phyloP scores from a whole-genome alignment of 1,140 invertebrate genomes.

The Eurosta solidaginis region DNA sequence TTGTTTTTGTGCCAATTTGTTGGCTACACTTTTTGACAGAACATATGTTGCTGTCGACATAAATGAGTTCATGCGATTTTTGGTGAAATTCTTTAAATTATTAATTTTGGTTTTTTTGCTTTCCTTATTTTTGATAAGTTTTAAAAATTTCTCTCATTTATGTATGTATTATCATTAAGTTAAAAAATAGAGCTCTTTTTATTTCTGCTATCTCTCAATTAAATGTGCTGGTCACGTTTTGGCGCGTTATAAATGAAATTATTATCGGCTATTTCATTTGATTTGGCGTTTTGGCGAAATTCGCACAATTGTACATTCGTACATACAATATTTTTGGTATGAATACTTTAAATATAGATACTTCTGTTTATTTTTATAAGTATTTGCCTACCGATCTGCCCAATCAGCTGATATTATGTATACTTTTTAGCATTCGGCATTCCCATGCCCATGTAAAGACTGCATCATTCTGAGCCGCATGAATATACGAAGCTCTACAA shows the following conservation, averaged over 20 bases:
- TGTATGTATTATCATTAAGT: neutral
- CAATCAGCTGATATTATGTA: too few relatives aligned
- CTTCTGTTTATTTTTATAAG: too few relatives aligned
- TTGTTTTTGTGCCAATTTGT: neutral
- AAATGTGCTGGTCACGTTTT: neutral
- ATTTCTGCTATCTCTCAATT: neutral
- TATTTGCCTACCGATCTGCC: too few relatives aligned
- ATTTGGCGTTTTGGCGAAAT: constrained; percentile 16
- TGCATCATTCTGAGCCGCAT: too few relatives aligned
- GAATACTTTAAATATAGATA: too few relatives aligned
- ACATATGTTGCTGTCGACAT: constrained; percentile 7
- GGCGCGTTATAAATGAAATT: constrained; percentile 23
- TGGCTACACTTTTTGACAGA: constrained; percentile 21
- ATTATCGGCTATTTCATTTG: constrained; percentile 13
- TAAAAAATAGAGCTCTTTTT: neutral
- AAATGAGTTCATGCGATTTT: neutral
- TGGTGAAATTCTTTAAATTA: neutral
- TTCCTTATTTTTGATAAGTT: neutral
- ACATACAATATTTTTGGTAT: neutral
- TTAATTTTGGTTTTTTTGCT: neutral
- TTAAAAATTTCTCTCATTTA: constrained; percentile 19
- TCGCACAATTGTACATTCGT: neutral
- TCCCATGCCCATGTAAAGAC: too few relatives aligned
- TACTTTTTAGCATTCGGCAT: too few relatives aligned
- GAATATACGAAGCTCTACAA: too few relatives aligned